Conservation (phyloP, 2,888 invertebrate genomes). For the Sesia apiformis region DNA sequence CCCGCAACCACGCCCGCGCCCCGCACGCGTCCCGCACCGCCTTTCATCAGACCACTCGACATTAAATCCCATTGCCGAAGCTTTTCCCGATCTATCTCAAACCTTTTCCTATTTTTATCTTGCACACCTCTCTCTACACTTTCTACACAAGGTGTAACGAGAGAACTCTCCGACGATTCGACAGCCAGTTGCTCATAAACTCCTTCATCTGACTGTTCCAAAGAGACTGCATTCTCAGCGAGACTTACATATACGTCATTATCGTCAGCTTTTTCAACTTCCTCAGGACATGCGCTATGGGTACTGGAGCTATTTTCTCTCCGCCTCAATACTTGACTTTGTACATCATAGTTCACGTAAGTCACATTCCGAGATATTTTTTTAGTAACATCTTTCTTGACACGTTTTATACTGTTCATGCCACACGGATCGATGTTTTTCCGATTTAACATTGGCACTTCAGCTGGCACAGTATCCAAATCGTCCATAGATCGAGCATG, state of each 20-base stretch:
- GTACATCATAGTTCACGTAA: conserved; percentile 84
- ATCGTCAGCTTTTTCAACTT: conserved; percentile 51
- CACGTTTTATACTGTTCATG: conserved; percentile 59
- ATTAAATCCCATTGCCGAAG: conserved; percentile 91
- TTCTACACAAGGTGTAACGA: conserved; percentile 10
- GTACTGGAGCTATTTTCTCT: conserved; percentile 26
- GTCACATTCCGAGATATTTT: conserved; percentile 82
- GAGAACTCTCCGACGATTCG: conserved; percentile 34
- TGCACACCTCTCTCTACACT: conserved; percentile 7
- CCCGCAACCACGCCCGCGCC: conserved; percentile 41
- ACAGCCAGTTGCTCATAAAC: conserved; percentile 73
- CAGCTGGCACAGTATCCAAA: conserved; percentile 72
- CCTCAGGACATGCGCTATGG: conserved; percentile 27
- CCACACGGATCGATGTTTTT: conserved; percentile 38
- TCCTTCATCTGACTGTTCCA: conserved; percentile 60
- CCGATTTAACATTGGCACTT: conserved; percentile 26
- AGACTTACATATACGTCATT: conserved; percentile 71
- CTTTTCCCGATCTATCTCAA: conserved; percentile 87
- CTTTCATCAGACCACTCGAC: conserved; percentile 85
- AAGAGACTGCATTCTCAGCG: conserved; percentile 36
- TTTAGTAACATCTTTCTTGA: conserved; percentile 40
- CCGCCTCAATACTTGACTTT: conserved; percentile 59
- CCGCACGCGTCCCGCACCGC: conserved; percentile 52
- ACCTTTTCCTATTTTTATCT: conserved; percentile 49
- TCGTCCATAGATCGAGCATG: conserved; percentile 90